Evolutionary conservation across 2,797 vertebrate species (phyloP).

Genomic region (Sebastes diaconus): DNA sequence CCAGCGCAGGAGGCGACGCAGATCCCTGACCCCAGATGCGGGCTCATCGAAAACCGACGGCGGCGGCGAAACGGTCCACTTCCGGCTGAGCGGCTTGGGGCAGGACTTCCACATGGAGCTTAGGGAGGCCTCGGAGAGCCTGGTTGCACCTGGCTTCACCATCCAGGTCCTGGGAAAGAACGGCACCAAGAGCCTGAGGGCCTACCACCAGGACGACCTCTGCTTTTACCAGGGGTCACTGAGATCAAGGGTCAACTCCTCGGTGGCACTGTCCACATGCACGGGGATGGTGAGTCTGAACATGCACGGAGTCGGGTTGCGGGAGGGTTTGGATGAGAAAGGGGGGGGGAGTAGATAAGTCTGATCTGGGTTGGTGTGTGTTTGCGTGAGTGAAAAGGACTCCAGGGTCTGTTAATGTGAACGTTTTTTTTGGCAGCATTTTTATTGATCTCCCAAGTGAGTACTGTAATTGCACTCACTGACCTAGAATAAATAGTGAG

Average conservation of each 20-base stretch:
- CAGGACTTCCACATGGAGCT: constrained; percentile 90
- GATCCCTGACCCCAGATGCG: constrained; percentile 50
- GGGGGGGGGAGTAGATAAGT: background rate
- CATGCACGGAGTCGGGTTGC: constrained; percentile 44
- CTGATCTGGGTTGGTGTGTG: background rate
- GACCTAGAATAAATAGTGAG: constrained; percentile 4
- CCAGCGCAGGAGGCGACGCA: constrained; percentile 77
- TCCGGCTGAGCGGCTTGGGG: constrained; percentile 84
- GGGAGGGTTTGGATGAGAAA: background rate
- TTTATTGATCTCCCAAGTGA: constrained; percentile 22
- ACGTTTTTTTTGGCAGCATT: constrained; percentile 34
- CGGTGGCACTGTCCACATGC: constrained; percentile 91
- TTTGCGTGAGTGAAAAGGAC: constrained; percentile 5
- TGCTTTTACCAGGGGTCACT: constrained; percentile 92
- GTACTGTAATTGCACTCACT: constrained; percentile 24
- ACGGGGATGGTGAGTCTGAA: constrained; percentile 89
- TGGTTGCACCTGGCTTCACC: constrained; percentile 87
- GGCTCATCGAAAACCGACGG: constrained; percentile 12
- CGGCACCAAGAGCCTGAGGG: constrained; percentile 81
- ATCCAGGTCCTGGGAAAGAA: constrained; percentile 86
- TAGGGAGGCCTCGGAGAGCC: constrained; percentile 67
- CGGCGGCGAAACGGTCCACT: constrained; percentile 72
- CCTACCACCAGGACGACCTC: constrained; percentile 80
- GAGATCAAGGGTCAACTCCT: constrained; percentile 84
- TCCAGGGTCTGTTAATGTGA: background rate